Evolutionary conservation across 2,113 vertebrate genomes (phyloP).

Genomic region (Pogonocichla stellata): DNA sequence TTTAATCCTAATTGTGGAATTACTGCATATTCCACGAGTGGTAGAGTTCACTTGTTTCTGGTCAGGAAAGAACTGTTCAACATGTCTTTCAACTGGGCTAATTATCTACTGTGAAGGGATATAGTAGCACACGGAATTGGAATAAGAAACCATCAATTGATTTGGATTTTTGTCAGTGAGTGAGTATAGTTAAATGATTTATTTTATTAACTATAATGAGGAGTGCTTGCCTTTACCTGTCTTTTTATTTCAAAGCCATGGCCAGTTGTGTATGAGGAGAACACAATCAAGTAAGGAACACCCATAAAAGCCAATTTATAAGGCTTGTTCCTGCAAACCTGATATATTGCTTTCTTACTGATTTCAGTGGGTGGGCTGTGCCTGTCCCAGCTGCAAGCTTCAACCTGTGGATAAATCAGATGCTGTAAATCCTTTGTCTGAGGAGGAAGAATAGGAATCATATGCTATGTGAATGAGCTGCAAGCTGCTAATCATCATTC

Average conservation of each 20-base stretch:
- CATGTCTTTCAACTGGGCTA: not conserved
- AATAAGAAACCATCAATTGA: not conserved
- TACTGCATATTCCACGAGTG: not conserved
- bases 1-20: not conserved
- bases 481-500: not conserved
- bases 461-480: not conserved
- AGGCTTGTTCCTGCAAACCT: not conserved
- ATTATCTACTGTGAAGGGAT: not conserved
- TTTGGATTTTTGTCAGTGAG: not conserved
- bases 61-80: not conserved
- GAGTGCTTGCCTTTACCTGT: not conserved
- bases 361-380: not conserved
- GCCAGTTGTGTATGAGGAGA: not conserved
- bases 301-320: not conserved
- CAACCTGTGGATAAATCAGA: not conserved
- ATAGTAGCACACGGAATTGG: not conserved
- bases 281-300: not conserved
- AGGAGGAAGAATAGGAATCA: not conserved
- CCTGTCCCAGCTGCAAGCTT: not conserved
- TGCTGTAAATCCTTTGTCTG: not conserved
- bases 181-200: not conserved
- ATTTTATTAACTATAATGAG: not conserved
- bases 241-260: not conserved
- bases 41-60: not conserved
- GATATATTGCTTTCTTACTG: accelerated